Conservation (phyloP, 2,888 invertebrate species). For the Coelinius sp. region DNA sequence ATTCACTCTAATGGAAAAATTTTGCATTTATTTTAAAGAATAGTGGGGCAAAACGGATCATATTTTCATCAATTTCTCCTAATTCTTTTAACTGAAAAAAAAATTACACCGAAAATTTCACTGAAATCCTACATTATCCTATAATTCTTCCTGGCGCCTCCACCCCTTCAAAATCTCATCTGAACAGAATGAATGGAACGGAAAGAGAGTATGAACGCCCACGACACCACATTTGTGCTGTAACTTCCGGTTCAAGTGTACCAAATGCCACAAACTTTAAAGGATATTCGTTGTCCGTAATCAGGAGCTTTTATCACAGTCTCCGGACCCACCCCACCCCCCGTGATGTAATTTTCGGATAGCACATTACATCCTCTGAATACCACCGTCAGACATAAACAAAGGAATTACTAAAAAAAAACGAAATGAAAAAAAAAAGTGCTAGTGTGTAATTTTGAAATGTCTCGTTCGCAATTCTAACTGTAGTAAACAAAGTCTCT, state of each 20-base stretch:
- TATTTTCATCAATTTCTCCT: too few species aligned
- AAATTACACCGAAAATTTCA: neutral
- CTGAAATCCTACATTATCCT: neutral
- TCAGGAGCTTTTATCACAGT: slow-evolving; percentile 30
- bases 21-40: too few species aligned
- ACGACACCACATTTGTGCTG: slow-evolving; percentile 33
- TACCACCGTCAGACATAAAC: neutral
- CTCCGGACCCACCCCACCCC: neutral
- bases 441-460: neutral
- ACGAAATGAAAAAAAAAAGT: neutral
- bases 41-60: too few species aligned
- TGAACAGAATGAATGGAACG: slow-evolving; percentile 31
- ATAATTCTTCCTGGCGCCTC: neutral
- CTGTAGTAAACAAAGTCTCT: neutral
- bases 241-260: slow-evolving; percentile 32
- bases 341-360: neutral
- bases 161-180: neutral
- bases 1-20: too few species aligned
- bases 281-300: slow-evolving; percentile 33
- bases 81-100: too few species aligned
- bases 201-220: slow-evolving; percentile 29
- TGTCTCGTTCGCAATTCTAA: neutral
- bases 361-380: neutral
- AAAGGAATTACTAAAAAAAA: too few species aligned
- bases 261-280: neutral